These are phyloP conservation scores for Aleiodes testaceus DNA, from an alignment of 2,888 invertebrate species.

Conservation along the genomic window DNA sequence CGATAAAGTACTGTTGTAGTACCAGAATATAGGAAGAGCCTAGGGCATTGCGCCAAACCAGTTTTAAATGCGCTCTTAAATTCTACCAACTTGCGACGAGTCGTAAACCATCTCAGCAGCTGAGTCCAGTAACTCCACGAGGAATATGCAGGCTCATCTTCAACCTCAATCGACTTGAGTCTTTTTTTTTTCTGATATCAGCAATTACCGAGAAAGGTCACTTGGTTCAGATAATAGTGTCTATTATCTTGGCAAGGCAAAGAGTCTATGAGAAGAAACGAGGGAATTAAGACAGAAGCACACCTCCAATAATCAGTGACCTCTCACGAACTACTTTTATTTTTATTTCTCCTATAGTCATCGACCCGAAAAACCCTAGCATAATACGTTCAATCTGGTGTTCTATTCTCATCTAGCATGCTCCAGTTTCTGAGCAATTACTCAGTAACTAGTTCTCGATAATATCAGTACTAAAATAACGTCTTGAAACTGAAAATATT, in stretches of 20 bases:
- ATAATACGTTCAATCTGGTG: no score
- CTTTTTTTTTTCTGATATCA: conserved; percentile 61
- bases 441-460: no score
- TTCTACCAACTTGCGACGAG: conserved; percentile 70
- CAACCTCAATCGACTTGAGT: no score
- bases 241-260: conserved; percentile 64
- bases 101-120: conserved; percentile 71
- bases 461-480: no score
- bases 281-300: conserved; percentile 58
- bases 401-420: no score
- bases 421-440: no score
- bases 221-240: conserved; percentile 71
- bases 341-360: no score
- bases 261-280: not conserved
- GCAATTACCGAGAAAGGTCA: conserved; percentile 70
- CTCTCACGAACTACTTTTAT: no score
- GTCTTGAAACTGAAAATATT: no score
- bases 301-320: no score
- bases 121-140: conserved; percentile 21
- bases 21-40: conserved; percentile 53
- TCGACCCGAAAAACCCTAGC: no score
- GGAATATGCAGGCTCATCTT: conserved; percentile 27
- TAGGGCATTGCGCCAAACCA: conserved; percentile 73
- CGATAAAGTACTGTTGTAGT: conserved; percentile 69
- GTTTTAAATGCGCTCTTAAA: conserved; percentile 73